phyloP scores from a whole-genome alignment of 2,113 vertebrate species.

The Perca fluviatilis region DNA sequence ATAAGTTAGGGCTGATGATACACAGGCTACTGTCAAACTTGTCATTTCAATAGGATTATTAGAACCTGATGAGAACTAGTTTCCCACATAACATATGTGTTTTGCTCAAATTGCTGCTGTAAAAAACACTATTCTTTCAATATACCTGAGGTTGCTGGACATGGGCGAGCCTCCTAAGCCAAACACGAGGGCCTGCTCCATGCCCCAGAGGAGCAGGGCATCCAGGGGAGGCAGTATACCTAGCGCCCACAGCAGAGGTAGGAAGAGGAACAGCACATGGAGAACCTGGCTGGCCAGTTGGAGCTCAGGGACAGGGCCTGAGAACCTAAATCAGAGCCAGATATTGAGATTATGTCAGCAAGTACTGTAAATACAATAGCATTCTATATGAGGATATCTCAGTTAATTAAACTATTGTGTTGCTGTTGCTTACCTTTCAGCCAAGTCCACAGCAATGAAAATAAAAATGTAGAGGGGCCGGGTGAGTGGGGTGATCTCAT shows the following conservation, averaged over 20 bases:
- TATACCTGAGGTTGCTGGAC: conserved; percentile 91
- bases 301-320: conserved; percentile 85
- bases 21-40: conserved; percentile 23
- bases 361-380: neutral
- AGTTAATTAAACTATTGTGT: conserved; percentile 42
- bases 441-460: conserved; percentile 94
- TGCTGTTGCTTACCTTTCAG: conserved; percentile 87
- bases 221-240: conserved; percentile 94
- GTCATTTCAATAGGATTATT: conserved; percentile 4
- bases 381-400: neutral
- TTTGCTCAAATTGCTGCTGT: neutral
- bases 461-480: conserved; percentile 94
- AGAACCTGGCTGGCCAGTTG: conserved; percentile 92
- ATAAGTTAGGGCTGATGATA: conserved; percentile 11
- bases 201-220: conserved; percentile 93
- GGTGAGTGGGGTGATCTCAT: conserved; percentile 94
- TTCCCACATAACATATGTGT: neutral
- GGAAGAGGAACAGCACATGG: conserved; percentile 92
- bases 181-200: conserved; percentile 95
- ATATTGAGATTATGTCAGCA: neutral
- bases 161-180: conserved; percentile 95
- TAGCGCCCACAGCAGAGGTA: conserved; percentile 95
- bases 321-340: conserved; percentile 84
- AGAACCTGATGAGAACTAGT: neutral
- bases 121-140: neutral